These are phyloP conservation scores for Tanypteryx hageni DNA, from an alignment of 2,888 invertebrate species.

Conservation along the genomic window DNA sequence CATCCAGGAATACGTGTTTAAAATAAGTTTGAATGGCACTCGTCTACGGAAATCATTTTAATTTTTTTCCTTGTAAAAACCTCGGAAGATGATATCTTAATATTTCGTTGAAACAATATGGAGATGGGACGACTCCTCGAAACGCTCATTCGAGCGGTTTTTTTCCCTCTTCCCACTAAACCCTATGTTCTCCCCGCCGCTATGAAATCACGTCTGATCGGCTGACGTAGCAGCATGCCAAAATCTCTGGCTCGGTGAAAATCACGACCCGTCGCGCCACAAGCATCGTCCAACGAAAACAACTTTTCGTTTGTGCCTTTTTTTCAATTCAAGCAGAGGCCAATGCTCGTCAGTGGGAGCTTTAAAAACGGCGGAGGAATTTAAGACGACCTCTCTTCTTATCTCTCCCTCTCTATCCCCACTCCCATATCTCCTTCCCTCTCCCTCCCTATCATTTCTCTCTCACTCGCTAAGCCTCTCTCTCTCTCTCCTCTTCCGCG, in stretches of 20 bases:
- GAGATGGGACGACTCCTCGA: no score
- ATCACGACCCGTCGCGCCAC: conserved; percentile 23
- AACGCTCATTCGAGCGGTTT: no score
- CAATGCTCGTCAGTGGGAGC: conserved; percentile 24
- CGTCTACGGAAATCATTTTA: no score
- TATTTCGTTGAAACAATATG: no score
- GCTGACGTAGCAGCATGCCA: conserved; percentile 19
- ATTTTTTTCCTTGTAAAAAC: no score
- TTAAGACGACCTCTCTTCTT: conserved; percentile 6
- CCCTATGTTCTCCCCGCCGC: background rate
- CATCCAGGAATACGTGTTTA: no score
- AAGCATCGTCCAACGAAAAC: conserved; percentile 28
- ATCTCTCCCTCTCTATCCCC: background rate
- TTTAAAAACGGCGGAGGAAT: conserved; percentile 28
- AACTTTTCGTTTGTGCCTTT: conserved; percentile 10
- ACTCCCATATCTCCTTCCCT: background rate
- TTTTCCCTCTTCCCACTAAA: no score
- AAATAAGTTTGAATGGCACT: no score
- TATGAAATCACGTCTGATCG: background rate
- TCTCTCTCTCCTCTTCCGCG: conserved; percentile 6
- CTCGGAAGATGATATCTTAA: no score
- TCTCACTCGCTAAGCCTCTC: background rate
- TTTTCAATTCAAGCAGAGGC: conserved; percentile 30
- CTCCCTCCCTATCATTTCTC: background rate
- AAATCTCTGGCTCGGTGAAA: background rate